Percentiles rank a stretch among this genome's conserved stretches.
phyloP scores from a whole-genome alignment of 2,797 vertebrate genomes.

The Macrochelys suwanniensis region DNA sequence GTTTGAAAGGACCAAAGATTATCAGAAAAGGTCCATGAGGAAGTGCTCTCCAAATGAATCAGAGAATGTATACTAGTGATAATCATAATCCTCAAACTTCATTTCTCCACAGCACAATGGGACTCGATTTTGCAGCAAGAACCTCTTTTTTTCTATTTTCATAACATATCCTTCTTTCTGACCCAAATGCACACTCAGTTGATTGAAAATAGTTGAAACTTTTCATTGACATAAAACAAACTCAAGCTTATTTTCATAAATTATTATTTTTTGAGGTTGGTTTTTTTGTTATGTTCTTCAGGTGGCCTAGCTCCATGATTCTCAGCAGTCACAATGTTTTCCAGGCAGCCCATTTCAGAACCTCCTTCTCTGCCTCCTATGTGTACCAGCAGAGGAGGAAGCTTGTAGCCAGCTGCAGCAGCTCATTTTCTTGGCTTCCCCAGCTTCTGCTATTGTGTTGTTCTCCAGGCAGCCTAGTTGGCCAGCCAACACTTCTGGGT shows the following conservation, averaged over 20 bases:
- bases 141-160: not conserved
- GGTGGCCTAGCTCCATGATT: not conserved
- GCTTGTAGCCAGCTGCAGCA: not conserved
- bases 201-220: not conserved
- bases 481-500: not conserved
- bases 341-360: not conserved
- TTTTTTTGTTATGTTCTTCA: not conserved
- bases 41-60: not conserved
- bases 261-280: not conserved
- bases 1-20: not conserved
- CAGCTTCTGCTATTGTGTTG: not conserved
- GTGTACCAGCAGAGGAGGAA: not conserved
- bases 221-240: not conserved
- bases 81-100: not conserved
- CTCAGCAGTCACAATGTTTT: not conserved
- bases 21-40: not conserved
- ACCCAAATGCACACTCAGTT: not conserved
- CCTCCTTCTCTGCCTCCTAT: not conserved
- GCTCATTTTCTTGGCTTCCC: not conserved
- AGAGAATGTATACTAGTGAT: not conserved
- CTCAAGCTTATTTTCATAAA: not conserved
- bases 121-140: not conserved
- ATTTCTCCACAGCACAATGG: not conserved
- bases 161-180: not conserved
- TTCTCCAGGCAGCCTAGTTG: not conserved